A percentile compares a stretch with the other conserved stretches of the same genome.
These are phyloP conservation scores for Hippocampus abdominalis DNA, from an alignment of 2,113 vertebrate genomes.

Conservation along the genomic window DNA sequence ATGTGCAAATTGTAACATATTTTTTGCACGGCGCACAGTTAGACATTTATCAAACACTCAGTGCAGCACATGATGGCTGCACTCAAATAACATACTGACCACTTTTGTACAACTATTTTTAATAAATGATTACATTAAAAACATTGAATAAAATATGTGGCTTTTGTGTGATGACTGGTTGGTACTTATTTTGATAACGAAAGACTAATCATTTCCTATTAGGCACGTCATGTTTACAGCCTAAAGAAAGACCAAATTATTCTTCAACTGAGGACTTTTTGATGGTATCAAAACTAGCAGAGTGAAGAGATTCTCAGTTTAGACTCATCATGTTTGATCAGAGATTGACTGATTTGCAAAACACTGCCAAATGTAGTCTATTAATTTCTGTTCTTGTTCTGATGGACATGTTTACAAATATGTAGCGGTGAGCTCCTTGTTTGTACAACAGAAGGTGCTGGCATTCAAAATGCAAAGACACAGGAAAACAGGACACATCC, in stretches of 20 bases:
- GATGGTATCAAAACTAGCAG: neutral
- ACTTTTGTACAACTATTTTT: too few relatives aligned
- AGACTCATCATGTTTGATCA: neutral
- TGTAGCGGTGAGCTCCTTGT: neutral
- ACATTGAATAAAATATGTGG: neutral
- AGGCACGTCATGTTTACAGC: neutral
- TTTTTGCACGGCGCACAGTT: too few relatives aligned
- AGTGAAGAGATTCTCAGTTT: neutral
- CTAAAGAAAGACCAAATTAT: neutral
- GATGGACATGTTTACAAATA: neutral
- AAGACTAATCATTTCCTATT: neutral
- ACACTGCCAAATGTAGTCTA: neutral
- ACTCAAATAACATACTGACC: too few relatives aligned
- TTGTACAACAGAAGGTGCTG: slow-evolving; percentile 2
- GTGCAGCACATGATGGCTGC: too few relatives aligned
- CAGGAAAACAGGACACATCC: neutral
- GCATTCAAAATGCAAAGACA: neutral
- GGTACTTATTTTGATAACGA: neutral
- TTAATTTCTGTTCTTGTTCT: neutral
- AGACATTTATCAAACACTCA: too few relatives aligned
- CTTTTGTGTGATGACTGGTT: neutral
- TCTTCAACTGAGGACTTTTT: neutral
- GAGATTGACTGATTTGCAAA: neutral
- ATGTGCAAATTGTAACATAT: too few relatives aligned
- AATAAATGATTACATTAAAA: neutral